These are phyloP conservation scores for Lordiphosa andalusiaca DNA, from an alignment of 2,888 invertebrate genomes.

Conservation along the genomic window DNA sequence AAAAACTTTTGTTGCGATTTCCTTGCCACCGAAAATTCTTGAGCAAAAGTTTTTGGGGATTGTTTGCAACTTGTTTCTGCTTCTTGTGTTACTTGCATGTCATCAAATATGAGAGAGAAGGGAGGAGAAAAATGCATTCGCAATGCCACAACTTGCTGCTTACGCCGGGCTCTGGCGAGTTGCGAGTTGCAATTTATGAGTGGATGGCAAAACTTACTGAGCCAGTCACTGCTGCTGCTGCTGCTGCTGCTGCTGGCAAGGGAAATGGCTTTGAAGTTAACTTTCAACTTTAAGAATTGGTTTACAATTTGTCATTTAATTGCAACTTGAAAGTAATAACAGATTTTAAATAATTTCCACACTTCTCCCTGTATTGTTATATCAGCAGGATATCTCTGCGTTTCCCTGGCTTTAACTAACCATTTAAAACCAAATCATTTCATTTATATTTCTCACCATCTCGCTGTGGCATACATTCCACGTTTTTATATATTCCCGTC, in stretches of 20 bases:
- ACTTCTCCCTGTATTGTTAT: too few species aligned
- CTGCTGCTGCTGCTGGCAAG: too few species aligned
- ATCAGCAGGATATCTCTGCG: too few species aligned
- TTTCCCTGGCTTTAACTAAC: too few species aligned
- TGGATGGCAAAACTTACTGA: too few species aligned
- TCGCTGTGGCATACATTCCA: too few species aligned
- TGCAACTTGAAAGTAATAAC: too few species aligned
- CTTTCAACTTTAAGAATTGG: too few species aligned
- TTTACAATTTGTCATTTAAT: too few species aligned
- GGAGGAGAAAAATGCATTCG: constrained; percentile 38
- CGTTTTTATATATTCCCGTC: constrained; percentile 11
- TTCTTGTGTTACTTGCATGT: constrained; percentile 39
- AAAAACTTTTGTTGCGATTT: constrained; percentile 42
- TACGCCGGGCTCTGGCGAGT: constrained; percentile 20
- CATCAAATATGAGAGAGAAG: constrained; percentile 56
- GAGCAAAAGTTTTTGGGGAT: constrained; percentile 56
- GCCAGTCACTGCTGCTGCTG: too few species aligned
- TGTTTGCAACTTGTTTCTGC: constrained; percentile 66
- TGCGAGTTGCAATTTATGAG: constrained; percentile 5
- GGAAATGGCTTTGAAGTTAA: too few species aligned
- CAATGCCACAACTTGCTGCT: constrained; percentile 28
- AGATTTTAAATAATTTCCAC: too few species aligned
- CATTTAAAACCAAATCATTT: constrained; percentile 1
- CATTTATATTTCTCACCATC: background rate
- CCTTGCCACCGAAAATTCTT: constrained; percentile 39